Percentiles rank a stretch among this genome's conserved stretches.
Conservation (phyloP, 2,888 invertebrate species). For the Acronicta psi region DNA sequence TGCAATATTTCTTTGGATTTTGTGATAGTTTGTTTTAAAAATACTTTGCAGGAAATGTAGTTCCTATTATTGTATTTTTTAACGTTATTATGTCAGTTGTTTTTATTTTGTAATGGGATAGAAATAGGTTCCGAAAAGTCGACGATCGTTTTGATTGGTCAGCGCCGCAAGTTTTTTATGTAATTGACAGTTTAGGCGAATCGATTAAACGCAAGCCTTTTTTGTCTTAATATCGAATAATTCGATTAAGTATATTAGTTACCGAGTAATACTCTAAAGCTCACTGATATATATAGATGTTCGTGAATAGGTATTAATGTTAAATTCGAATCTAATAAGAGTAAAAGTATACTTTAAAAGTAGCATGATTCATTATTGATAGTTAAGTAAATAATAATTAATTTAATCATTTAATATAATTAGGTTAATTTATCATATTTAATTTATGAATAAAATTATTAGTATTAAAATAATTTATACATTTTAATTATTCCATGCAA, state of each 20-base stretch:
- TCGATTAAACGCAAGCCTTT: conserved; percentile 9
- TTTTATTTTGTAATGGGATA: conserved; percentile 26
- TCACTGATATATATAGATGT: no score
- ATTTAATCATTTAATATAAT: no score
- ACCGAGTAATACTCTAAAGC: no score
- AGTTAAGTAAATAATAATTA: no score
- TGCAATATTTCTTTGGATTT: conserved; percentile 39
- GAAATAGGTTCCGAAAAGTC: conserved; percentile 23
- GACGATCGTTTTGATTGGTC: conserved; percentile 34
- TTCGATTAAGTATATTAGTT: background rate
- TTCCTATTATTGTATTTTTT: conserved; percentile 19
- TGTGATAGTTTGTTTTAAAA: conserved; percentile 40
- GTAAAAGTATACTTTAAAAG: no score
- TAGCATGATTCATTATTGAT: no score
- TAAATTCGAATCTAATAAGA: no score
- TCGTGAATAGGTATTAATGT: no score
- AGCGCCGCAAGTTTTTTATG: conserved; percentile 19
- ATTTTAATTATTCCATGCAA: no score
- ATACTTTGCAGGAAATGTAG: conserved; percentile 16
- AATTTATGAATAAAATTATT: no score
- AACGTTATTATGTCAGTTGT: conserved; percentile 3
- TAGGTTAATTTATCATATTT: no score
- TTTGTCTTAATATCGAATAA: conserved; percentile 5
- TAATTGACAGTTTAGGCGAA: conserved; percentile 28
- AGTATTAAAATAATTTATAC: no score